Evolutionary conservation across 2,797 vertebrate genomes (phyloP).

Genomic region (Pampus argenteus): DNA sequence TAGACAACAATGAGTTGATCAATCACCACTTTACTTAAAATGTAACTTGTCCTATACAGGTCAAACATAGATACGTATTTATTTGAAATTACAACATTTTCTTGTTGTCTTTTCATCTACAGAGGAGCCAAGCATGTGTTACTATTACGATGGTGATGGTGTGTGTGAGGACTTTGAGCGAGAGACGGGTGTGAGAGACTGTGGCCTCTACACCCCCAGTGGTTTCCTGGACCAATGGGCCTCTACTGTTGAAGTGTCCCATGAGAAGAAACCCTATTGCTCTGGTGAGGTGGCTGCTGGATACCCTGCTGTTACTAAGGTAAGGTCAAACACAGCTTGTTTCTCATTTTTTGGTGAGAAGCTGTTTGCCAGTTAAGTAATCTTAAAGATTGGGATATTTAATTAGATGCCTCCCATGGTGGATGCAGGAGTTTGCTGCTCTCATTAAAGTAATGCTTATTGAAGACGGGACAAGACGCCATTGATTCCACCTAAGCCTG

Average conservation of each 20-base stretch:
- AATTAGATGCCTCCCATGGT: slow-evolving; percentile 42
- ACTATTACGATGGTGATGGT: slow-evolving; percentile 97
- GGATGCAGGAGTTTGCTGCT: slow-evolving; percentile 52
- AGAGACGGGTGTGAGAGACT: slow-evolving; percentile 95
- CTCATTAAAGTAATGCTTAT: slow-evolving; percentile 70
- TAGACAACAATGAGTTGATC: no score
- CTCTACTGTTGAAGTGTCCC: slow-evolving; percentile 91
- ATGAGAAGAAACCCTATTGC: slow-evolving; percentile 93
- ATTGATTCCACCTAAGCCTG: slow-evolving; percentile 64
- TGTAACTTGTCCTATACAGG: not conserved
- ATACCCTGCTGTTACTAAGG: slow-evolving; percentile 95
- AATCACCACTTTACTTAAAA: not conserved
- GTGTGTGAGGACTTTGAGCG: slow-evolving; percentile 98
- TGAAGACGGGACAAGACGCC: slow-evolving; percentile 52
- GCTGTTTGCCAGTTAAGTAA: slow-evolving; percentile 36
- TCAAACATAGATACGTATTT: not conserved
- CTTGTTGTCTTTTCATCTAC: slow-evolving; percentile 41
- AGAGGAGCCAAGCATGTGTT: slow-evolving; percentile 97
- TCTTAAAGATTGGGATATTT: slow-evolving; percentile 46
- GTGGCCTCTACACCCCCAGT: slow-evolving; percentile 95
- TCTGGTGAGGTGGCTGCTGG: slow-evolving; percentile 94
- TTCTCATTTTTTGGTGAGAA: slow-evolving; percentile 3
- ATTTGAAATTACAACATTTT: not conserved
- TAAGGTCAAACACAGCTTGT: slow-evolving; percentile 70
- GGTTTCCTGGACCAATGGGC: slow-evolving; percentile 98